A percentile compares a stretch with the other conserved stretches of the same genome.
These are phyloP conservation scores for Aulostomus chinensis DNA, from an alignment of 2,797 vertebrate species.

Conservation along the genomic window DNA sequence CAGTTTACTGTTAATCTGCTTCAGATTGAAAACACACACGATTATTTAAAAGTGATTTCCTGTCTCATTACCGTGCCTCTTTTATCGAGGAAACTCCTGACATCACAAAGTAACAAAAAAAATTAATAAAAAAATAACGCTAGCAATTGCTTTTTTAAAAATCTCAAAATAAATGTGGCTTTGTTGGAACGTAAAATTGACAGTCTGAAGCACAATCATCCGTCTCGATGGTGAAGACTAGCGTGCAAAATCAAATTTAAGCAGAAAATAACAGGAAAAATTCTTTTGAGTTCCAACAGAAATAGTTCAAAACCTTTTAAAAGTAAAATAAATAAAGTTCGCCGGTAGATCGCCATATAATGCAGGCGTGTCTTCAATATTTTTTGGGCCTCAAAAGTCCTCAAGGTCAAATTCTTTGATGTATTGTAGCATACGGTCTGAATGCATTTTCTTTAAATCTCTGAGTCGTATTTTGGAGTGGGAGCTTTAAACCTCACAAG, in stretches of 20 bases:
- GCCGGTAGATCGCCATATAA: not conserved
- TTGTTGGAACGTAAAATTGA: no score
- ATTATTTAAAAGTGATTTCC: constrained; percentile 18
- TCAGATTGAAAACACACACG: constrained; percentile 26
- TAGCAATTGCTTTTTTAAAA: no score
- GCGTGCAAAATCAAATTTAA: constrained; percentile 5
- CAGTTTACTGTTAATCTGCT: constrained; percentile 32
- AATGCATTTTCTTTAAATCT: constrained; percentile 22
- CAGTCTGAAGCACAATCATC: not conserved
- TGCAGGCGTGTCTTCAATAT: constrained; percentile 18
- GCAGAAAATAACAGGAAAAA: constrained; percentile 1
- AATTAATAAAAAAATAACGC: no score
- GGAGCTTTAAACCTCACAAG: constrained; percentile 38
- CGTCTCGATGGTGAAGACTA: no score
- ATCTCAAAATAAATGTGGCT: no score
- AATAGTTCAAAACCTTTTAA: no score
- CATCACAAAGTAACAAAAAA: not conserved
- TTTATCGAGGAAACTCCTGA: not conserved
- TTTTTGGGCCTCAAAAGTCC: constrained; percentile 15
- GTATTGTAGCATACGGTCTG: constrained; percentile 16
- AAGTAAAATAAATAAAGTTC: not conserved
- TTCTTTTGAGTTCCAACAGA: constrained; percentile 2
- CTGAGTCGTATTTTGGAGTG: constrained; percentile 43
- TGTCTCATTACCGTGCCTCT: not conserved
- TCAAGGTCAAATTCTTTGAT: constrained; percentile 38